phyloP scores from a whole-genome alignment of 2,113 vertebrate species.

The Salminus brasiliensis region DNA sequence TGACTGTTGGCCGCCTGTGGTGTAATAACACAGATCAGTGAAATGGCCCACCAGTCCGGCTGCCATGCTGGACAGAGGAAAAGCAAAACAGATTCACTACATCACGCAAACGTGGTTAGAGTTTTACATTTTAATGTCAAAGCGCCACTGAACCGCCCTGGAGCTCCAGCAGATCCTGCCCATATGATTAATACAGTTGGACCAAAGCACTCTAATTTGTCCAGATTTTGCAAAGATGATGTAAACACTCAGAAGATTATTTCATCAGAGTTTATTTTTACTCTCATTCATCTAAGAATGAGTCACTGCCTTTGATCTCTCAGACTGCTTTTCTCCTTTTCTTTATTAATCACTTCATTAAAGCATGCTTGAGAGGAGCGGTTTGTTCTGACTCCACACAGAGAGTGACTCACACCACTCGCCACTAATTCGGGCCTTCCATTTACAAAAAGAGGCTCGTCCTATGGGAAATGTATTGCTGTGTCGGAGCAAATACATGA shows the following conservation, averaged over 20 bases:
- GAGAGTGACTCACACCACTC: constrained; percentile 20
- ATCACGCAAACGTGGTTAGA: background rate
- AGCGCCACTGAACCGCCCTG: background rate
- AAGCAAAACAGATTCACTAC: background rate
- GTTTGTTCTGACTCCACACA: background rate
- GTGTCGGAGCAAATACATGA: background rate
- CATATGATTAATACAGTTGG: constrained; percentile 5
- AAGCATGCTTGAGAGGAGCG: constrained; percentile 10
- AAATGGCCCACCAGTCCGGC: background rate
- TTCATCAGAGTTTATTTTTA: constrained; percentile 65
- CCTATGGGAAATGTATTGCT: constrained; percentile 3
- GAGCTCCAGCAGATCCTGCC: background rate
- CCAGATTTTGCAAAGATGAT: constrained; percentile 57
- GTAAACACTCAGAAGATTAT: constrained; percentile 53
- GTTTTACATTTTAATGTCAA: background rate
- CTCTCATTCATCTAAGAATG: constrained; percentile 60
- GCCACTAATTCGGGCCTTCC: background rate
- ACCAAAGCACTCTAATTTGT: background rate
- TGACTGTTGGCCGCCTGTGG: background rate
- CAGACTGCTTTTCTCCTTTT: constrained; percentile 6
- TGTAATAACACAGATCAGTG: background rate
- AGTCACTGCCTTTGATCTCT: constrained; percentile 57
- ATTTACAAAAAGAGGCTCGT: constrained; percentile 11
- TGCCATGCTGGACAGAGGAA: background rate
- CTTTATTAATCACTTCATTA: constrained; percentile 41